Evolutionary conservation across 2,888 invertebrate species (phyloP).

Genomic region (Meliscaeva auricollis): DNA sequence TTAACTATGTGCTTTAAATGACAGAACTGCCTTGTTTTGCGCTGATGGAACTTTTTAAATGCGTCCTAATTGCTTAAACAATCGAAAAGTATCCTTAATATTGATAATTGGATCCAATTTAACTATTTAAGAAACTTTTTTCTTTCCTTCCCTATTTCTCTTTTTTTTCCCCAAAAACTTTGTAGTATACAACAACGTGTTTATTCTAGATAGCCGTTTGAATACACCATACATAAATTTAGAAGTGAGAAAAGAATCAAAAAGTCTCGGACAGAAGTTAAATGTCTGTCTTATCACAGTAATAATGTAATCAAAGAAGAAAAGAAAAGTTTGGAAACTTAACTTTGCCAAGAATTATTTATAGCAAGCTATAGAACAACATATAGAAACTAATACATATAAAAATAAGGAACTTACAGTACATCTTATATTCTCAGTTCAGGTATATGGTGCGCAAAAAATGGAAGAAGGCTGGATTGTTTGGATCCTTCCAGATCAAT

Average conservation of each 20-base stretch:
- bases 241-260: slow-evolving; percentile 8
- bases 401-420: too few species aligned
- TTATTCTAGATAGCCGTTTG: neutral
- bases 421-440: too few species aligned
- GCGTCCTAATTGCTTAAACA: neutral
- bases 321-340: neutral
- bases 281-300: neutral
- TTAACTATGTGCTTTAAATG: neutral
- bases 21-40: neutral
- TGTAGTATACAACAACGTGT: too few species aligned
- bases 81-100: too few species aligned
- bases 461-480: too few species aligned
- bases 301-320: neutral
- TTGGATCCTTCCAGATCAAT: too few species aligned
- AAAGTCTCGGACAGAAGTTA: neutral
- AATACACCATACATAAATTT: neutral
- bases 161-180: too few species aligned
- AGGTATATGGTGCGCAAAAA: too few species aligned
- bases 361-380: neutral
- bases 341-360: neutral
- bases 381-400: neutral
- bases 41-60: neutral
- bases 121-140: too few species aligned
- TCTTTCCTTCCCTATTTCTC: too few species aligned
- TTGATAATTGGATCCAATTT: too few species aligned